These are phyloP conservation scores for Pogonophryne albipinna DNA, from an alignment of 2,797 vertebrate genomes.

Conservation along the genomic window DNA sequence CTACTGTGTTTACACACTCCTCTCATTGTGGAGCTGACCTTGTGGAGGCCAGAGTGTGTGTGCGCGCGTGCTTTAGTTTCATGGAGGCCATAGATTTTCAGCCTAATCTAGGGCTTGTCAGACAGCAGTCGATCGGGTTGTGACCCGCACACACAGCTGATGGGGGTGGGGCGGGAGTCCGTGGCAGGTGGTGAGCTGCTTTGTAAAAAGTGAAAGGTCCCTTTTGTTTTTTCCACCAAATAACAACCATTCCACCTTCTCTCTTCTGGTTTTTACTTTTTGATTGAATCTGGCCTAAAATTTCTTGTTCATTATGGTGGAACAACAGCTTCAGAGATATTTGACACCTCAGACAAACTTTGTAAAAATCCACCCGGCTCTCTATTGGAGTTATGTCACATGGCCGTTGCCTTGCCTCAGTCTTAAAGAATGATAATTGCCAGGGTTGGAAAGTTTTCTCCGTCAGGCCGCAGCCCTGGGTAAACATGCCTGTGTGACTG, in stretches of 20 bases:
- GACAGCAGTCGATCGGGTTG: constrained; percentile 60
- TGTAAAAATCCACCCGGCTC: constrained; percentile 54
- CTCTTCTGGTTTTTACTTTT: constrained; percentile 9
- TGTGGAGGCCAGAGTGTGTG: constrained; percentile 54
- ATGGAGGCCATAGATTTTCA: constrained; percentile 76
- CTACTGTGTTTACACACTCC: constrained; percentile 78
- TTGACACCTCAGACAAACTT: constrained; percentile 54
- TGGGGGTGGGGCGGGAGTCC: constrained; percentile 25
- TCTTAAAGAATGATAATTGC: constrained; percentile 86
- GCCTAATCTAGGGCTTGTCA: constrained; percentile 69
- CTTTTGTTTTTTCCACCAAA: constrained; percentile 54
- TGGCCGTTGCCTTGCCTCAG: constrained; percentile 75
- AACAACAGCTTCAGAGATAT: constrained; percentile 47
- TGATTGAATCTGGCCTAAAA: constrained; percentile 13
- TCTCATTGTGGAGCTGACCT: constrained; percentile 73
- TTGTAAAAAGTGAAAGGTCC: constrained; percentile 70
- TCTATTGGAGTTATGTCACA: constrained; percentile 79
- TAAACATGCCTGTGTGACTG: constrained; percentile 86
- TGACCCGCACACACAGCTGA: constrained; percentile 68
- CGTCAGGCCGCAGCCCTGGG: constrained; percentile 82
- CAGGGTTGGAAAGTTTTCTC: constrained; percentile 82
- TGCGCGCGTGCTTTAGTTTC: constrained; percentile 46
- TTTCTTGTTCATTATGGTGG: constrained; percentile 24
- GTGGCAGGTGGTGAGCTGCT: constrained; percentile 68
- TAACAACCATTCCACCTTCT: constrained; percentile 27